Conservation (phyloP, 2,888 invertebrate genomes). For the Heliconius charithonia region DNA sequence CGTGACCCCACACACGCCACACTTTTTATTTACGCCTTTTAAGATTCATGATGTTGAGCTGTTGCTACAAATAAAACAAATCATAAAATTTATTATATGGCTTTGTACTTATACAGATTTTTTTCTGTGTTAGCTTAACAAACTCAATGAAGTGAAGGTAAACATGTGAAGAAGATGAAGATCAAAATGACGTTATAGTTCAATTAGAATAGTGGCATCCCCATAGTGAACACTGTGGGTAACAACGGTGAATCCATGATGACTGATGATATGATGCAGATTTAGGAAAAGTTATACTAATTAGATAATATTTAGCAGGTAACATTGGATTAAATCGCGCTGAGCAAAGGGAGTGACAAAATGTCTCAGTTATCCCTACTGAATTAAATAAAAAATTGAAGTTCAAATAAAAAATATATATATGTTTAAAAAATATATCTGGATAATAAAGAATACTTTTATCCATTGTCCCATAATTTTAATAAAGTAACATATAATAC, state of each 20-base stretch:
- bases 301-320: background rate
- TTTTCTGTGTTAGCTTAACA: background rate
- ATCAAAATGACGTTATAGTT: no score
- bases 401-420: no score
- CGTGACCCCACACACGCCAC: constrained; percentile 61
- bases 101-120: background rate
- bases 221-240: no score
- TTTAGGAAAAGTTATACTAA: no score
- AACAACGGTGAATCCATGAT: no score
- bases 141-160: no score
- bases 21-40: constrained; percentile 75
- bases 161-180: no score
- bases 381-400: no score
- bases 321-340: background rate
- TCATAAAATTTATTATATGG: constrained; percentile 9
- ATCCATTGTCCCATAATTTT: background rate
- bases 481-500: constrained; percentile 7
- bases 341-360: background rate
- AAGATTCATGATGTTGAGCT: constrained; percentile 79
- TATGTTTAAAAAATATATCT: background rate
- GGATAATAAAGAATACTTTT: background rate
- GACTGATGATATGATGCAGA: no score
- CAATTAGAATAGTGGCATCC: no score
- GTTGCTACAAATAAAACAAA: constrained; percentile 53
- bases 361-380: no score